Base-by-base conservation (phyloP, 1,140 invertebrate genomes). In the Laodelphax striatellus region DNA sequence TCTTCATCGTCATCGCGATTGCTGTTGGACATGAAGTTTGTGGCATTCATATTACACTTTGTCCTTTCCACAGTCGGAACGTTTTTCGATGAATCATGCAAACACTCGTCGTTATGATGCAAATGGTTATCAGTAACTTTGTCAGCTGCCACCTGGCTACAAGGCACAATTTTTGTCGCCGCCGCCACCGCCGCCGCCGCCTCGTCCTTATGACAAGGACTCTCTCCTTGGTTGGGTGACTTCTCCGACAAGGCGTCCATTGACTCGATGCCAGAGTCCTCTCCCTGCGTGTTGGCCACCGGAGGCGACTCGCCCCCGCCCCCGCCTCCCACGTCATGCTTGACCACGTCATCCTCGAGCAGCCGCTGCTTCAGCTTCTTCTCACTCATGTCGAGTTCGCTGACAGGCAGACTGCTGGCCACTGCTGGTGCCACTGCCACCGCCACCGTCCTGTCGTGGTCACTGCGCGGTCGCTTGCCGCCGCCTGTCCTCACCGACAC, bases 171-270 rank as follows among this genome's bases (percentile, higher is more conserved):
- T 14, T 58, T 50, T 1, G 17, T 50, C 1, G 17, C n/a, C 3
- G 34, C 11, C 5, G 34, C 11, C 5, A 5, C 52, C 3, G 14
- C 1, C 41, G 41, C 28, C 58, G 42, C 59, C 38, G 41, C 62
- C 56, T 63, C 70, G 21, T 72, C 70, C 62, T 72, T 72, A 14
- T 72, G 65, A 62, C 70, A 70, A 16, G 79, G 79, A 64, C 78
- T 79, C 67, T 82, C 80, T 28, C 80, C 85, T 70, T 93, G 90
- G 70, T 92, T 91, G 3, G 90, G 91, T 63, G 88, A 92, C 70
- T 94, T 94, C 68, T 94, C 91, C 21, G 90, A 92, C 4, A 93
- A 71, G 2, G 91, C 90, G 69, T 94, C 91, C 90, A 93, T 92
- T 5, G 89, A 92, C 70, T 94, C 91, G 17, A 94, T 93, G 2